Evolutionary conservation across 2,797 vertebrate species (phyloP).

Genomic region (Rhinichthys osculus): DNA sequence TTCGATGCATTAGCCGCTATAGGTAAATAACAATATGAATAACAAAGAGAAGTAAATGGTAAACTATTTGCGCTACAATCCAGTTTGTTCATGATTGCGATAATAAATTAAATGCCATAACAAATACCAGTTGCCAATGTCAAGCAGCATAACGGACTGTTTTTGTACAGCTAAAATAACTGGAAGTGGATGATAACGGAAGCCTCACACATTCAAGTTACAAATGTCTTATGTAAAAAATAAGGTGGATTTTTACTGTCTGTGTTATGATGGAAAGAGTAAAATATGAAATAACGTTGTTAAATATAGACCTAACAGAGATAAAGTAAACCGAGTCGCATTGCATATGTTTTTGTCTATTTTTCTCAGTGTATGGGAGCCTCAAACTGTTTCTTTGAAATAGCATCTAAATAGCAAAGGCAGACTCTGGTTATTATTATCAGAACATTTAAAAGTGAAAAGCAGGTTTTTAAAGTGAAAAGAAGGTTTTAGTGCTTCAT

Average conservation of each 20-base stretch:
- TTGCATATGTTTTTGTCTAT: too few relatives aligned
- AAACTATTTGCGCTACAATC: not conserved
- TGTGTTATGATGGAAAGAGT: not conserved
- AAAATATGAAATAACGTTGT: not conserved
- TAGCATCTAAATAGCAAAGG: not conserved
- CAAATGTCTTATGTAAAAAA: not conserved
- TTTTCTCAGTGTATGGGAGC: too few relatives aligned
- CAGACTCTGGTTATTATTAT: too few relatives aligned
- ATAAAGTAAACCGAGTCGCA: not conserved
- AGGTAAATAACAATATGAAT: not conserved
- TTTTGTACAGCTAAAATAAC: slow-evolving; percentile 1
- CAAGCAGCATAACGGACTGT: not conserved
- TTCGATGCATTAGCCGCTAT: not conserved
- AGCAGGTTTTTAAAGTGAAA: not conserved
- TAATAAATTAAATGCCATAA: not conserved
- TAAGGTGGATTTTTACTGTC: not conserved
- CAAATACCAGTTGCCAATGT: not conserved
- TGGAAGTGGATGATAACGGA: not conserved
- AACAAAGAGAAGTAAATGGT: not conserved
- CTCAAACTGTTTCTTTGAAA: not conserved
- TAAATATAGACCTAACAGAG: not conserved
- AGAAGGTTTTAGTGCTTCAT: not conserved
- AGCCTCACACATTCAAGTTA: not conserved
- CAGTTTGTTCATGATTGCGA: not conserved
- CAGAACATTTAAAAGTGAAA: not conserved